A percentile compares a stretch with the other conserved stretches of the same genome.
These are phyloP conservation scores for Rhinoraja longicauda DNA, from an alignment of 2,797 vertebrate genomes.

Conservation along the genomic window DNA sequence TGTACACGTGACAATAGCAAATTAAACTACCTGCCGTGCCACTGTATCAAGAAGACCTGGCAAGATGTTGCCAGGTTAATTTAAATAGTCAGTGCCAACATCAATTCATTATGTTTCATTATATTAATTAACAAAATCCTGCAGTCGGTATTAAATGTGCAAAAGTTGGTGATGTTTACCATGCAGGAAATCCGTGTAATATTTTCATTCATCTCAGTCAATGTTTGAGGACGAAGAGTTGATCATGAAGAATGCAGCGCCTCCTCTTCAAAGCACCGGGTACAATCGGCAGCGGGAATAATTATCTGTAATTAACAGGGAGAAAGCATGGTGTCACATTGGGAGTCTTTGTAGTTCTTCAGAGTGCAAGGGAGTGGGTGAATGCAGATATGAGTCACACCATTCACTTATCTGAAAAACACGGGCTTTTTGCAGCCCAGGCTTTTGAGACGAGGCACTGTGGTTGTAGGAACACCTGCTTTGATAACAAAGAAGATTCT, in stretches of 20 bases:
- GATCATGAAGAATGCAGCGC: slow-evolving; percentile 17
- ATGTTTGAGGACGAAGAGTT: neutral
- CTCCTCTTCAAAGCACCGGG: neutral
- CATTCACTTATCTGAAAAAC: no score
- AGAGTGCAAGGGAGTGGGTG: neutral
- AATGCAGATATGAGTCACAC: neutral
- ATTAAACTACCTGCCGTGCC: no score
- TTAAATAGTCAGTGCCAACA: no score
- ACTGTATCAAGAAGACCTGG: no score
- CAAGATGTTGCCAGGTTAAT: neutral
- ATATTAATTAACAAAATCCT: neutral
- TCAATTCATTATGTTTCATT: neutral
- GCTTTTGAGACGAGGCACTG: neutral
- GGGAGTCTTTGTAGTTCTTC: slow-evolving; percentile 11
- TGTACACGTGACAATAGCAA: no score
- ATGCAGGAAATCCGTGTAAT: no score
- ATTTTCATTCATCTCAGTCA: slow-evolving; percentile 18
- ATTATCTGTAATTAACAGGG: slow-evolving; percentile 26
- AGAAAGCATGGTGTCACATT: neutral
- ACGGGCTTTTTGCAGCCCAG: neutral
- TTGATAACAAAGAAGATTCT: no score
- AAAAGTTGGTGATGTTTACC: neutral
- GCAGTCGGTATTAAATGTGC: neutral
- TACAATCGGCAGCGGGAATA: neutral
- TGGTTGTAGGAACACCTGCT: no score